These are phyloP conservation scores for Rotaria sp. DNA, from an alignment of 2,888 invertebrate species.

Conservation along the genomic window DNA sequence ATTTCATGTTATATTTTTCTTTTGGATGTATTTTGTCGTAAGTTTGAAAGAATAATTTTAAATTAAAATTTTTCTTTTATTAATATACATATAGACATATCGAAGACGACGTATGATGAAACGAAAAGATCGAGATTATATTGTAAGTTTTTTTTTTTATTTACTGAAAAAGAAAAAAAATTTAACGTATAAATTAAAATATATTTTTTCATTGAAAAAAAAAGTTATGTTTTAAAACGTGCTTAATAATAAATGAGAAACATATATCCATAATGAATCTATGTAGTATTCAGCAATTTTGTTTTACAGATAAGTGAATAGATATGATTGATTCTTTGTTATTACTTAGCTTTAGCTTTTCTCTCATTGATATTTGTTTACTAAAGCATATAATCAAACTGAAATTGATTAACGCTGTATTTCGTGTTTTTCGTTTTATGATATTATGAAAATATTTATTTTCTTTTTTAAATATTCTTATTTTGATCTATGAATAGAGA, in stretches of 20 bases:
- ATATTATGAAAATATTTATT: too few species aligned
- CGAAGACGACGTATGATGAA: conserved; percentile 46
- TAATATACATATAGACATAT: conserved; percentile 43
- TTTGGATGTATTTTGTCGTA: conserved; percentile 49
- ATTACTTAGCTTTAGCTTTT: too few species aligned
- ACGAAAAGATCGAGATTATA: conserved; percentile 46
- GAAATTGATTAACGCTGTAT: not conserved
- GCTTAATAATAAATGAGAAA: too few species aligned
- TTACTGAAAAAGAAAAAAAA: not conserved
- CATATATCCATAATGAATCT: too few species aligned
- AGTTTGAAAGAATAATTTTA: conserved; percentile 42
- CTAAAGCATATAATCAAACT: not conserved
- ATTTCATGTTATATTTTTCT: conserved; percentile 49
- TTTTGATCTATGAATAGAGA: not conserved
- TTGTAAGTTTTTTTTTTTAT: conserved; percentile 42
- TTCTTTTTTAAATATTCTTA: too few species aligned
- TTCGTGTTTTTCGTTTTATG: too few species aligned
- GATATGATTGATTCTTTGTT: too few species aligned
- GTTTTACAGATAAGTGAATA: too few species aligned
- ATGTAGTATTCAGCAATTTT: too few species aligned
- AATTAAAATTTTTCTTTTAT: not conserved
- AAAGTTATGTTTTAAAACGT: too few species aligned
- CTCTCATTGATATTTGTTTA: not conserved
- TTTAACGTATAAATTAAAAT: too few species aligned
- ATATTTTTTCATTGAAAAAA: too few species aligned